Base-by-base conservation (phyloP, 1,140 invertebrate genomes). In the Megathymus violae region DNA sequence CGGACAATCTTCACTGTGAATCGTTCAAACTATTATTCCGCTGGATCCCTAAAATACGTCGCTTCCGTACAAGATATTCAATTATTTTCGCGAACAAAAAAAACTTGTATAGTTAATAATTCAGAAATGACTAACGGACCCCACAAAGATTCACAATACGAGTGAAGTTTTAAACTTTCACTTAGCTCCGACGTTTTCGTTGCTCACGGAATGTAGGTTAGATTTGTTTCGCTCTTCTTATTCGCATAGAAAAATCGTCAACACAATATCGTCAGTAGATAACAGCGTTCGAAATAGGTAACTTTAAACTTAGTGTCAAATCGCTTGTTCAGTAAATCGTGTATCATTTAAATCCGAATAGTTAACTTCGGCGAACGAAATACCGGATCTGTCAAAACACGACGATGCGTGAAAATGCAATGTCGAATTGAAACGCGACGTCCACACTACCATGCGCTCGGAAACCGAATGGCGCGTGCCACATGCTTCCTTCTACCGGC, bases 401-500 rank as follows among this genome's bases (percentile, higher is more conserved):
- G 80, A 75, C 74, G 74, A 34, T 76, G 41, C 76, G 72, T 74
- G 76, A 67, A 41, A 68, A 66, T 68, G 34, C 61, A 64, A 68
- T 72, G 59, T 69, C 44, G 40, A 62, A 46, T 65, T 38, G 58
- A 56, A 38, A 19, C 65, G 58, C 64, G 38, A 75, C 85, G 80
- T 80, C 85, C 64, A 56, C 52, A 58, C 71, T 9, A 40, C 51
- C 19, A 66, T 56, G 56, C 75, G 77, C 71, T 84, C 79, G 71
- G 67, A 82, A 77, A 85, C 82, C 76, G 86, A 90, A 88, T 90
- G 86, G 79, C 86, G 85, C 88, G 85, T 87, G 88, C 86, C 85
- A 87, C 83, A 88, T 88, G 82, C 76, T 78, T 52, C 50, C 31
- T 31, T 65, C 63, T 71, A 69, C 70, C 67, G 71, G 62, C 69